A percentile compares a stretch with the other conserved stretches of the same genome.
These are phyloP conservation scores for Drosophila asahinai DNA, from an alignment of 1,140 invertebrate genomes.

Conservation along the genomic window DNA sequence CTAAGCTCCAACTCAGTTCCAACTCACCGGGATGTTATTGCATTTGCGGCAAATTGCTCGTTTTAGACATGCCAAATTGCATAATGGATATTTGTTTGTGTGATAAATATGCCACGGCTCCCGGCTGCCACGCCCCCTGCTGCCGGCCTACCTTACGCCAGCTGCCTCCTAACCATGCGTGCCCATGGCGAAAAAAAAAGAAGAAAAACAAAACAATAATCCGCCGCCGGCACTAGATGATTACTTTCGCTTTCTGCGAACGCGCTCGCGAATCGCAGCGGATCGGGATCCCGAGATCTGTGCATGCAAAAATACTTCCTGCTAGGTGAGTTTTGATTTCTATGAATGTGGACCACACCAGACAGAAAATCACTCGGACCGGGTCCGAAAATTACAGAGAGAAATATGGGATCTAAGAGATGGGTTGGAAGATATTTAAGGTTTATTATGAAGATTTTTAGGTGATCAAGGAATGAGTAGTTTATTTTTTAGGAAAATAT, in stretches of 20 bases:
- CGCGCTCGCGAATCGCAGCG: constrained; percentile 39
- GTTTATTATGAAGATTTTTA: neutral
- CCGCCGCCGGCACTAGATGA: constrained; percentile 49
- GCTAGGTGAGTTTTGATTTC: constrained; percentile 69
- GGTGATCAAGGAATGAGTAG: neutral
- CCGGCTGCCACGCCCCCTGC: constrained; percentile 30
- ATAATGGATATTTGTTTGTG: constrained; percentile 57
- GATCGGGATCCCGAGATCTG: constrained; percentile 43
- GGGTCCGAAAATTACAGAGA: constrained; percentile 5
- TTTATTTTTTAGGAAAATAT: neutral
- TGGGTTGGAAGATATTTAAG: neutral
- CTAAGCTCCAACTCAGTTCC: neutral
- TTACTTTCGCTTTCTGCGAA: constrained; percentile 76
- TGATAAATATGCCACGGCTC: constrained; percentile 50
- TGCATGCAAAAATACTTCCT: constrained; percentile 81
- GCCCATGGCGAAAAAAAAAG: constrained; percentile 21
- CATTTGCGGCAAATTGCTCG: constrained; percentile 53
- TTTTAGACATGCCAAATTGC: constrained; percentile 55
- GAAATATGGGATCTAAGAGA: neutral
- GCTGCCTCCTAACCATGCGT: constrained; percentile 45
- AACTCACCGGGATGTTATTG: constrained; percentile 34
- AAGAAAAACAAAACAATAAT: constrained; percentile 43
- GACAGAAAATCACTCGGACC: constrained; percentile 19
- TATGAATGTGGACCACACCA: constrained; percentile 66
- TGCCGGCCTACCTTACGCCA: neutral